Evolutionary conservation across 1,140 invertebrate species (phyloP), one percentile per base, ranked within the genome.

Genomic region (Sycophila sp.): DNA sequence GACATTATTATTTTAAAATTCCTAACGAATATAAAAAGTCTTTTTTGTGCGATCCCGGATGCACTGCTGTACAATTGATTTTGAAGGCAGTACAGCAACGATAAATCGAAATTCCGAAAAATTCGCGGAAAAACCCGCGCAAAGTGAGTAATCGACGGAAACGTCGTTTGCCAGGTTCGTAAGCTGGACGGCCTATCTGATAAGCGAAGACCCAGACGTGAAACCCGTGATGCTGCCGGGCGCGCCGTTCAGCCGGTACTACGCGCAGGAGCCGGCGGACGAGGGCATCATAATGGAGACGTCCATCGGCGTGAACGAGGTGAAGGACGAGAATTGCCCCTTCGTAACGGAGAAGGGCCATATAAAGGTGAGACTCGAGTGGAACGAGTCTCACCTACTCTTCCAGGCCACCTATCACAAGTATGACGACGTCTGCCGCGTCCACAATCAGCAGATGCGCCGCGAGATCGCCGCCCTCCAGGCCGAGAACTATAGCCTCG

Each of bases 381-480:
- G 94, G 94, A 90, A 92, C 73, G 94, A 96, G 79, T 94, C 92
- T 38, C 92, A 95, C 74, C 86, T 96, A 45, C 88, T 96, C 8
- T 94, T 95, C 82, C 92, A 94, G 80, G 92, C 94, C 47, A 94
- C 92, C 51, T 96, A 96, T 81, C 93, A 94, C 84, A 93, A 94
- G 77, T 94, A 95, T 80, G 94, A 96, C 82, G 94, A 96, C 81
- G 91, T 96, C 24, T 91, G 90, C 70, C 88, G 94, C 65, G 87
- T 94, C 62, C 94, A 96, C 81, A 94, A 94, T 81, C 93, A 94
- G 78, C 94, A 96, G 83, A 96, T 96, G 94, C 92, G 92, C 79
- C 89, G 93, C 32, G 94, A 96, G 83, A 94, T 96, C 68, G 87
- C 89, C 58, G 92, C 92, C 2, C 86, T 96, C 7, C 94, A 96